These are phyloP conservation scores for Noctua janthina DNA, from an alignment of 2,888 invertebrate species.

Conservation along the genomic window DNA sequence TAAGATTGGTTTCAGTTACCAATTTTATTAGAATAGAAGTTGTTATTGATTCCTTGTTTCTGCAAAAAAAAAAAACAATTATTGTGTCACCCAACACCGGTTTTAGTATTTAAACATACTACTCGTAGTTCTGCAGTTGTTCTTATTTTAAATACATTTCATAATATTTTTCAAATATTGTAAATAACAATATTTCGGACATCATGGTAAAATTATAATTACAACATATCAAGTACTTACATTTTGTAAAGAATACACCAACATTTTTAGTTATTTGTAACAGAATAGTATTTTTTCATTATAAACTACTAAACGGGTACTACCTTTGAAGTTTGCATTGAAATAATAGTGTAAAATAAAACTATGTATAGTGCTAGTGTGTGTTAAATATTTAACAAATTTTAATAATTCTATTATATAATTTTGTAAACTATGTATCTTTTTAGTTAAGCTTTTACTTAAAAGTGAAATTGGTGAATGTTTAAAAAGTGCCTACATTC, in stretches of 20 bases:
- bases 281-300: conserved; percentile 42
- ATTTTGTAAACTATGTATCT: conserved; percentile 44
- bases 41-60: not conserved
- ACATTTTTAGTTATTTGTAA: conserved; percentile 54
- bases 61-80: conserved; percentile 9
- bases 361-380: conserved; percentile 51
- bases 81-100: not conserved
- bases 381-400: conserved; percentile 56
- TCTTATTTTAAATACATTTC: conserved; percentile 11
- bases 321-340: conserved; percentile 50
- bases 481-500: conserved; percentile 88
- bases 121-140: conserved; percentile 4
- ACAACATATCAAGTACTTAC: conserved; percentile 66
- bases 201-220: conserved; percentile 64
- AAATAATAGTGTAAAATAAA: conserved; percentile 47
- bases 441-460: conserved; percentile 54
- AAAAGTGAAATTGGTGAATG: conserved; percentile 55
- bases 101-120: conserved; percentile 13
- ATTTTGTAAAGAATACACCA: conserved; percentile 45
- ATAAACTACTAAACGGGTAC: conserved; percentile 47
- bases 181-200: conserved; percentile 58
- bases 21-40: too few species aligned
- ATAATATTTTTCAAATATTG: conserved; percentile 38
- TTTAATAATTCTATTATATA: conserved; percentile 45
- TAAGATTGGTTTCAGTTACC: not conserved